phyloP scores from a whole-genome alignment of 2,113 vertebrate species.

The Bubo bubo region DNA sequence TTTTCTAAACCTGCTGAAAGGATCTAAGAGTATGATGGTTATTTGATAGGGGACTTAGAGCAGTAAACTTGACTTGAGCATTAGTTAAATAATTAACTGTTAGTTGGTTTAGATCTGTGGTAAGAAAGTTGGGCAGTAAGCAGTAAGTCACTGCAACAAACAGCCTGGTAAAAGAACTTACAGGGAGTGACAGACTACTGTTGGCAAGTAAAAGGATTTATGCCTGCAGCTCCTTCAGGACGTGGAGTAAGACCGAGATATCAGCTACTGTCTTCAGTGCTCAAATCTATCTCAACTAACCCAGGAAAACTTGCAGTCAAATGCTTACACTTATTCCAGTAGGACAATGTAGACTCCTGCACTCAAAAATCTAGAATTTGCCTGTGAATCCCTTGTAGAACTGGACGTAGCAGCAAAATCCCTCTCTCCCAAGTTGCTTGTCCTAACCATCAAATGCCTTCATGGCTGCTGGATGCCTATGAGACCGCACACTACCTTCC shows the following conservation, averaged over 20 bases:
- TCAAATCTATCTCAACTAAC: not conserved
- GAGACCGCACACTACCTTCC: fast-evolving
- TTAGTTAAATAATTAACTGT: not conserved
- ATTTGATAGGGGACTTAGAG: not conserved
- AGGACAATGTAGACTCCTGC: not conserved
- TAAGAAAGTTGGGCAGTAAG: not conserved
- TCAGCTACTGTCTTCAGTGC: not conserved
- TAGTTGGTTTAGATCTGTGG: not conserved
- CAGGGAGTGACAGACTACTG: not conserved
- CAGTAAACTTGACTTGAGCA: not conserved
- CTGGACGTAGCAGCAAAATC: not conserved
- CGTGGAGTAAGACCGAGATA: not conserved
- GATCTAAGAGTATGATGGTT: not conserved
- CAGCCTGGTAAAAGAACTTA: not conserved
- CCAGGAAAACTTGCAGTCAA: not conserved
- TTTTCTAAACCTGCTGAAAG: not conserved
- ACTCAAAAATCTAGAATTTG: not conserved
- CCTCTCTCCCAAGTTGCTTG: not conserved
- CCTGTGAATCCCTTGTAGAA: not conserved
- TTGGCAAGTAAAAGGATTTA: not conserved
- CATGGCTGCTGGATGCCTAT: not conserved
- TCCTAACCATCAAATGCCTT: not conserved
- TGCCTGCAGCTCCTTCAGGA: not conserved
- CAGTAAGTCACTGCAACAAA: not conserved
- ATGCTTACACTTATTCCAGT: not conserved